These are phyloP conservation scores for Fragum sueziense DNA, from an alignment of 2,888 invertebrate genomes.

Conservation along the genomic window DNA sequence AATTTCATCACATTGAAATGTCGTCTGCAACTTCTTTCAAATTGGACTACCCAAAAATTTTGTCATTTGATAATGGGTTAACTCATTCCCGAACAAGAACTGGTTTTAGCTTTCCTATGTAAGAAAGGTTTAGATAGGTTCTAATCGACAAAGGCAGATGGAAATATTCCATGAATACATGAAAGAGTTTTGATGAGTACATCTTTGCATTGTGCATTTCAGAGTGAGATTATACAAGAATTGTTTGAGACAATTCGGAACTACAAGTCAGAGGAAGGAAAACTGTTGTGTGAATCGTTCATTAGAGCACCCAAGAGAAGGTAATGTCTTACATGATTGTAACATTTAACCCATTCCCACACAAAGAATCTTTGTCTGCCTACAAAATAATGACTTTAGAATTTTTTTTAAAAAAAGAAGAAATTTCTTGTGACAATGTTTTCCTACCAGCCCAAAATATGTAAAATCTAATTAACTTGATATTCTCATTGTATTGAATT, in stretches of 20 bases:
- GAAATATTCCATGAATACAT: background rate
- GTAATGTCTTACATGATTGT: conserved; percentile 85
- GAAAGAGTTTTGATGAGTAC: background rate
- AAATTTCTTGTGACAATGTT: too few species aligned
- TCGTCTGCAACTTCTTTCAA: too few species aligned
- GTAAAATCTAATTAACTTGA: too few species aligned
- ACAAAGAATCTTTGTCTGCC: too few species aligned
- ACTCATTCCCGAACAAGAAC: background rate
- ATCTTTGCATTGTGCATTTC: conserved; percentile 24
- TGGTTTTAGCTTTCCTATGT: background rate
- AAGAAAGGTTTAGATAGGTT: background rate
- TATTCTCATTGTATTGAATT: too few species aligned
- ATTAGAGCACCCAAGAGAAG: conserved; percentile 96
- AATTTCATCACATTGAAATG: too few species aligned
- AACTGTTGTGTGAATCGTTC: conserved; percentile 95
- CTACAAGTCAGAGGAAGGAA: conserved; percentile 95
- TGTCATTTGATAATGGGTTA: too few species aligned
- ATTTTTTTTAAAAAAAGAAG: too few species aligned
- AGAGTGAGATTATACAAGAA: conserved; percentile 88
- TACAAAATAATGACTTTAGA: too few species aligned
- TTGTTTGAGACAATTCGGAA: conserved; percentile 95
- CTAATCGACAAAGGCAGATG: background rate
- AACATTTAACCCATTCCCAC: too few species aligned
- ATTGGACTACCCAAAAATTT: too few species aligned
- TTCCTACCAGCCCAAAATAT: too few species aligned